phyloP scores from a whole-genome alignment of 2,888 invertebrate species.

The Volucella zonaria region DNA sequence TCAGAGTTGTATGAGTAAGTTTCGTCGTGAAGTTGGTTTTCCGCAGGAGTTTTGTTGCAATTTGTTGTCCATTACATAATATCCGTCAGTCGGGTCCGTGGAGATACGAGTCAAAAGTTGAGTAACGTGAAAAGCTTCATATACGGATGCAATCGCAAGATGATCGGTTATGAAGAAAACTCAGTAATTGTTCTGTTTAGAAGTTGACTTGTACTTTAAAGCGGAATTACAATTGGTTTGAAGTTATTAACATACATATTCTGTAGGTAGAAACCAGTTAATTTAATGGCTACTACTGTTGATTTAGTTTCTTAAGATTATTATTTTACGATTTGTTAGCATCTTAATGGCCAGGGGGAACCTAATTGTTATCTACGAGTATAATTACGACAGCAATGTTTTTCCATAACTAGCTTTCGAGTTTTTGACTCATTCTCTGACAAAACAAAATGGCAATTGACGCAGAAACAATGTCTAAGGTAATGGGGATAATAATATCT shows the following conservation, averaged over 20 bases:
- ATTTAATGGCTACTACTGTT: too few species aligned
- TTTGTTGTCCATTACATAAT: conserved; percentile 49
- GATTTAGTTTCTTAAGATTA: too few species aligned
- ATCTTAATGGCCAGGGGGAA: background rate
- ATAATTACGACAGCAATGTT: too few species aligned
- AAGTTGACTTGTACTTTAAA: background rate
- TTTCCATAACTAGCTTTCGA: too few species aligned
- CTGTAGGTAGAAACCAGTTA: too few species aligned
- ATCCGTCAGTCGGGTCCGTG: conserved; percentile 29
- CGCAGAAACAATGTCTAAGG: too few species aligned
- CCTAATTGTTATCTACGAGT: too few species aligned
- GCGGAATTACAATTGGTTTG: too few species aligned
- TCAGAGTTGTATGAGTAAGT: background rate
- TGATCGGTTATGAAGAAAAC: background rate
- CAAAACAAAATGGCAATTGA: too few species aligned
- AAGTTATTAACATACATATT: too few species aligned
- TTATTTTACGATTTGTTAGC: background rate
- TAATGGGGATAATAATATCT: too few species aligned
- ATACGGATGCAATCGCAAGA: background rate
- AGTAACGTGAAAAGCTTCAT: conserved; percentile 28
- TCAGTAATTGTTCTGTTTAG: background rate
- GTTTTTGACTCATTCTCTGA: too few species aligned
- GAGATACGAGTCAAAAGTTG: conserved; percentile 19
- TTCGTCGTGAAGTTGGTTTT: background rate
- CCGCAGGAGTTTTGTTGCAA: conserved; percentile 22